Conservation (phyloP, 2,113 vertebrate species). For the Archilochus colubris region DNA sequence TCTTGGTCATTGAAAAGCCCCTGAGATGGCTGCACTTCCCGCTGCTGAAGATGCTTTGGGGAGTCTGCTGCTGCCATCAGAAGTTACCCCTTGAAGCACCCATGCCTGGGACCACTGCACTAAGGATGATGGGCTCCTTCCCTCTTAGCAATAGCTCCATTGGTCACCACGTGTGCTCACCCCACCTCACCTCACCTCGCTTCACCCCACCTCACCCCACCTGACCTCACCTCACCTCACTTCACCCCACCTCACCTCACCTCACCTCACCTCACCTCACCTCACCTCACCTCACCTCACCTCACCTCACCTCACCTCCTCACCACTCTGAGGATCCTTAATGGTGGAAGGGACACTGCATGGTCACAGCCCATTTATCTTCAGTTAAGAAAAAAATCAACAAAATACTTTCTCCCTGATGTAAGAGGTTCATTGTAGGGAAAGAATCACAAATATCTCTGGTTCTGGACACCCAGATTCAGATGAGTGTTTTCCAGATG, state of each 20-base stretch:
- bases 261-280: neutral
- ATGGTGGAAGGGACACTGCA: neutral
- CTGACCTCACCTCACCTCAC: no score
- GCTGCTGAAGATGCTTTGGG: neutral
- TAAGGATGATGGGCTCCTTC: neutral
- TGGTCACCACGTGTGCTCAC: rapidly evolving
- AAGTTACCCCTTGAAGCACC: neutral
- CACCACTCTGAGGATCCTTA: neutral
- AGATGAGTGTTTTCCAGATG: neutral
- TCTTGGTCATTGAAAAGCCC: neutral
- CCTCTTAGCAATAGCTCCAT: neutral
- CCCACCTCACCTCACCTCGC: no score
- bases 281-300: no score
- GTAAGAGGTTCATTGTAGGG: neutral
- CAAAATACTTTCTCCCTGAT: neutral
- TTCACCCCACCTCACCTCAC: no score
- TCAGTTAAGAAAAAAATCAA: neutral
- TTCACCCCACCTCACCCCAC: no score
- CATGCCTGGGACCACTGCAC: rapidly evolving
- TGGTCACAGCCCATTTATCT: neutral
- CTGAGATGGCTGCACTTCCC: neutral
- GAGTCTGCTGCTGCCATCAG: neutral
- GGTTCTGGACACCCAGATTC: neutral
- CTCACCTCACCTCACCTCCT: no score
- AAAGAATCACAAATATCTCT: neutral